These are phyloP conservation scores for Paradisaea rubra DNA, from an alignment of 2,113 vertebrate species.

Conservation along the genomic window DNA sequence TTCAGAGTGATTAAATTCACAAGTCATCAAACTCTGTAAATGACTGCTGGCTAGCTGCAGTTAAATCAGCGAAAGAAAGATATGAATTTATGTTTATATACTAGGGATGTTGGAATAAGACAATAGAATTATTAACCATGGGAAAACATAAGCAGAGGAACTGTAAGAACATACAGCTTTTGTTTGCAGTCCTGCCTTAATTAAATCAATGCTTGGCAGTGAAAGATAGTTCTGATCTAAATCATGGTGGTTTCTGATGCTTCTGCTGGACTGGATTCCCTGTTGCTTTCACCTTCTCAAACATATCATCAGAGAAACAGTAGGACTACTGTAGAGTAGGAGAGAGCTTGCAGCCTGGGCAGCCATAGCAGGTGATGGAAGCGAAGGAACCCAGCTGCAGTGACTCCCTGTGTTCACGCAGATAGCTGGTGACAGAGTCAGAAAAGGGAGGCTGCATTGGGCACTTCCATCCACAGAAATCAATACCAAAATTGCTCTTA, in stretches of 20 bases:
- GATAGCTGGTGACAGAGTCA: background rate
- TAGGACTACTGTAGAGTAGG: background rate
- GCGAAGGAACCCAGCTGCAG: background rate
- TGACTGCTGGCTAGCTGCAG: background rate
- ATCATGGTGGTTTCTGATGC: background rate
- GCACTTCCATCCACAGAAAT: background rate
- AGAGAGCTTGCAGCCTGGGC: background rate
- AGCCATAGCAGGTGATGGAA: background rate
- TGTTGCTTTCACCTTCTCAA: background rate
- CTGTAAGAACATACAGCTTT: background rate
- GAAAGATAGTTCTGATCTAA: background rate
- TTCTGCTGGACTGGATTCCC: background rate
- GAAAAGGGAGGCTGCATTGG: background rate
- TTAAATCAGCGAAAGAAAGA: background rate
- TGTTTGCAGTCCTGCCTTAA: background rate
- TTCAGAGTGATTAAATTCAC: background rate
- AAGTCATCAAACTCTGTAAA: background rate
- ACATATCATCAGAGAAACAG: fast-evolving
- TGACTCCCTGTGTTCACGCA: fast-evolving
- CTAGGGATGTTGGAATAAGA: background rate
- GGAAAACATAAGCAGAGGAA: background rate
- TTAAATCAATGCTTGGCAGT: background rate
- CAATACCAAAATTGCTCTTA: background rate
- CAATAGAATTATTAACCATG: background rate
- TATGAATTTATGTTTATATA: background rate